Base-by-base conservation (phyloP, 2,113 vertebrate species). In the Pterocles gutturalis region DNA sequence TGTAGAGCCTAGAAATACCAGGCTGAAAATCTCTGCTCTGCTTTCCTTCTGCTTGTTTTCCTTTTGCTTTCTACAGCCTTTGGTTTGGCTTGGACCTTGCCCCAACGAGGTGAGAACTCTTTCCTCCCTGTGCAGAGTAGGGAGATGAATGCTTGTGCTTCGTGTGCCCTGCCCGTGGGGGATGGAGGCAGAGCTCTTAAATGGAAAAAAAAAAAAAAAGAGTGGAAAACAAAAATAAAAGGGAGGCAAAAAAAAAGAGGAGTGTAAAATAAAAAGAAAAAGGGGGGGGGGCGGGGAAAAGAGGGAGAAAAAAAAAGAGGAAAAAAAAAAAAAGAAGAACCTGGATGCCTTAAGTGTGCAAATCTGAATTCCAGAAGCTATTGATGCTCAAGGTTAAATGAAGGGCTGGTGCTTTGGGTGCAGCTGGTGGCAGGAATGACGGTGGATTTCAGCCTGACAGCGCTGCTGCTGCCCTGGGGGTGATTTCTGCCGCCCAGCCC, bases 91-190 rank as follows among this genome's bases (percentile, higher is more conserved):
- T 34, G 49, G 19, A 28, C 16, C 14, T 13, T 64, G 72, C 36
- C 31, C 26, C 33, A 25, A 41, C 0, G 0, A 36, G 61, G 57
- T 7, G 17, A 4, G 5, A 8, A 17, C 51, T 66, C 2, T 2
- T 29, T 89, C 57, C 16, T 87, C 45, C 28, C 28, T 0, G 2
- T 10, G 36, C 58, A 11, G 22, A 28, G 41, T 0, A 14, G 25
- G 0, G 21, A 46, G 36, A 9, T 12, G 14, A 34, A 46, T 2
- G 7, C 38, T 31, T 33, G 6, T 15, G 13, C 33, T 38, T 45
- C 0, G 0, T 21, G 36, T 58, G 18, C 22, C 9, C 29, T 6
- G 31, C 21, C 0, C 13, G 0, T 25, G 3, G 25, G 13, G 17
- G 10, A 24, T 5, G 58, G 49, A 33, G 43, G 17, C 46, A 54